phyloP scores from a whole-genome alignment of 2,797 vertebrate genomes.

The Pseudopleuronectes americanus region DNA sequence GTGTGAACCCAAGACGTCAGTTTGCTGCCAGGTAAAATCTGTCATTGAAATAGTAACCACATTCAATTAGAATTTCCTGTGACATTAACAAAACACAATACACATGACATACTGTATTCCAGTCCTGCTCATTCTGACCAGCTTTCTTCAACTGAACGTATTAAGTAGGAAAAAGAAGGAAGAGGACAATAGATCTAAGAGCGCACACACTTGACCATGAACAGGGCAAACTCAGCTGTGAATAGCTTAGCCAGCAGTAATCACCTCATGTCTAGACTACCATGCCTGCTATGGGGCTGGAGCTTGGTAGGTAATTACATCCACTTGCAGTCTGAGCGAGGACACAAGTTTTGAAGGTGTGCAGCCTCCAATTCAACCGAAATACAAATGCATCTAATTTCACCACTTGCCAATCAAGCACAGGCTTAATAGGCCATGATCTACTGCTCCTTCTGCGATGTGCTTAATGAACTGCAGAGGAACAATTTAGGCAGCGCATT shows the following conservation, averaged over 20 bases:
- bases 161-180: not conserved
- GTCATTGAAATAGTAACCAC: not conserved
- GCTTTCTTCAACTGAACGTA: not conserved
- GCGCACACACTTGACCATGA: conserved; percentile 31
- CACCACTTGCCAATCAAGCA: conserved; percentile 63
- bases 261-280: conserved; percentile 38
- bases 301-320: conserved; percentile 35
- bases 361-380: conserved; percentile 22
- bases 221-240: not conserved
- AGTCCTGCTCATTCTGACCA: too few species aligned
- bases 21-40: not conserved
- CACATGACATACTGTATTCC: not conserved
- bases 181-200: not conserved
- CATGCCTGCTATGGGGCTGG: conserved; percentile 19
- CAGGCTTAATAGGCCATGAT: conserved; percentile 64
- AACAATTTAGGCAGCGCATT: conserved; percentile 60
- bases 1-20: not conserved
- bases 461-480: conserved; percentile 67
- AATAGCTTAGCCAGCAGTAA: conserved; percentile 35
- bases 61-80: too few species aligned
- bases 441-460: conserved; percentile 51
- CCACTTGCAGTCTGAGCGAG: conserved; percentile 39
- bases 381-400: conserved; percentile 50
- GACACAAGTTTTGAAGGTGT: conserved; percentile 33
- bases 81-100: not conserved